Percentiles rank a stretch among this genome's conserved stretches.
Conservation (phyloP, 2,888 invertebrate species). For the Nasonovia ribisnigri region DNA sequence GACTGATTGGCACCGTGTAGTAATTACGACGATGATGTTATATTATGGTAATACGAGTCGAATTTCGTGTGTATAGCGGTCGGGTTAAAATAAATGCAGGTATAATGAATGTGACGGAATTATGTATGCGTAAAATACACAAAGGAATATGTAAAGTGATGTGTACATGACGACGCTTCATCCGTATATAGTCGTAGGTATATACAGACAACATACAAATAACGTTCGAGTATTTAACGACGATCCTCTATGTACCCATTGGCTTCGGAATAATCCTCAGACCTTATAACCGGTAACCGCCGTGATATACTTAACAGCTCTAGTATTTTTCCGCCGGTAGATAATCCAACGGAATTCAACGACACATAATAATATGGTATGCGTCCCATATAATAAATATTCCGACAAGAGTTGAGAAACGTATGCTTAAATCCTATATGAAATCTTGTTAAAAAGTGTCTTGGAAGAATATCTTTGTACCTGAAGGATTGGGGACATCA, state of each 20-base stretch:
- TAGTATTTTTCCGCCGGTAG: background rate
- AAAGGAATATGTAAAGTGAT: background rate
- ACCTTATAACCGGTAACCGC: background rate
- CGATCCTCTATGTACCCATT: background rate
- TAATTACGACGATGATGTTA: background rate
- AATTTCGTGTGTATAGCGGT: background rate
- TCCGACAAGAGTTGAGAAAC: background rate
- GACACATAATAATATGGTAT: background rate
- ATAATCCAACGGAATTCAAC: background rate
- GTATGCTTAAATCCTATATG: background rate
- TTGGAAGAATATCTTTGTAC: background rate
- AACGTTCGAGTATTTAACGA: background rate
- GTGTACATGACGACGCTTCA: background rate
- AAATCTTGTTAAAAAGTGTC: background rate
- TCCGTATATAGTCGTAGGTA: background rate
- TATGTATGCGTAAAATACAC: background rate
- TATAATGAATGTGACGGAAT: slow-evolving; percentile 13
- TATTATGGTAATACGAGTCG: background rate
- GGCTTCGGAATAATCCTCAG: background rate
- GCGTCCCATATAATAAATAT: background rate
- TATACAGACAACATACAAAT: background rate
- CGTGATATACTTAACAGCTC: background rate
- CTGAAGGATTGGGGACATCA: background rate
- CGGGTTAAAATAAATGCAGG: background rate
- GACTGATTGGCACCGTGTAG: background rate